Evolutionary conservation across 2,888 invertebrate genomes (phyloP).

Genomic region (Catocala sponsa): DNA sequence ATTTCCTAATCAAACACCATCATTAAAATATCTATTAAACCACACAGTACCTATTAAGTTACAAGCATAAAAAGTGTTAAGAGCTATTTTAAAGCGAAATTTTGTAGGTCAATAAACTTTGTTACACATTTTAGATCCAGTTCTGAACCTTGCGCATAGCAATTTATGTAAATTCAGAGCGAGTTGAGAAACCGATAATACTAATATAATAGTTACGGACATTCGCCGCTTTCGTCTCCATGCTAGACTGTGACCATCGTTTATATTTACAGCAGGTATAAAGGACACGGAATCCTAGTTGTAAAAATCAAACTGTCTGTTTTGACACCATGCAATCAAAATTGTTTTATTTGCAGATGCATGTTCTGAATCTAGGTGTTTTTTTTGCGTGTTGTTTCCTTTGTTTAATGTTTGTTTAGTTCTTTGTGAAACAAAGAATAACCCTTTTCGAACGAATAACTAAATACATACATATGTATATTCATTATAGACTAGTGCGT

Average conservation of each 20-base stretch:
- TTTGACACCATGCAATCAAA: no score
- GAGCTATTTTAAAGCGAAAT: constrained; percentile 19
- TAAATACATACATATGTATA: no score
- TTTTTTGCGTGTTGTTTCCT: no score
- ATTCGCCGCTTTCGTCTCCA: not conserved
- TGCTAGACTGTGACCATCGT: not conserved
- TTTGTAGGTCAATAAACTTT: constrained; percentile 68
- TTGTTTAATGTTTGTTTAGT: no score
- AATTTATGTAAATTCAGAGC: constrained; percentile 62
- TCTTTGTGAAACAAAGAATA: no score
- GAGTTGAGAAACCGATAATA: constrained; percentile 47
- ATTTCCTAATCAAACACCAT: not conserved
- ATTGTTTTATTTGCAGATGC: no score
- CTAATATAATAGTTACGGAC: not conserved
- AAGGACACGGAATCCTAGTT: no score
- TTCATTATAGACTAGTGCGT: no score
- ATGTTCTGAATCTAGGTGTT: no score
- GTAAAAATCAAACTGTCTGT: no score
- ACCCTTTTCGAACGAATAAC: no score
- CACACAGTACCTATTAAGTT: constrained; percentile 4
- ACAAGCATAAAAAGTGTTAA: constrained; percentile 10
- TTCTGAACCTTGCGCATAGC: constrained; percentile 58
- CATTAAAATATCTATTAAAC: constrained; percentile 2
- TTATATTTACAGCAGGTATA: no score
- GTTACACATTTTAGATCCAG: constrained; percentile 63